Base-by-base conservation (phyloP, 2,113 vertebrate species). In the Oxygymnocypris stewartii region DNA sequence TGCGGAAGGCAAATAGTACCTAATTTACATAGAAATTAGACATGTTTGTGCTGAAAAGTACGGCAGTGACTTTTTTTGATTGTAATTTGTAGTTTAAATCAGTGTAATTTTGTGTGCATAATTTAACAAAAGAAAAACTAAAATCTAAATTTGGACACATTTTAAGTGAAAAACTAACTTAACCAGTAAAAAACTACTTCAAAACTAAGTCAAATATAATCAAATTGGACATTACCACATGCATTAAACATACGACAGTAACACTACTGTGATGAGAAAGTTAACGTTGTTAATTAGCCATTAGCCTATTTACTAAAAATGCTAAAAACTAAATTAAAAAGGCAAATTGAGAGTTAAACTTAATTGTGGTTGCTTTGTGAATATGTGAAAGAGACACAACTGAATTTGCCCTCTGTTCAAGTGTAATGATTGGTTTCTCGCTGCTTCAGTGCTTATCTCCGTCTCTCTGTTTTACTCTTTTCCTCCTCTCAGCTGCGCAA, bases 351-450 rank as follows among this genome's bases (percentile, higher is more conserved):
- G 74, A 35, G 61, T 61, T 65, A 51, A 49, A 44, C 44, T n/a
- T 54, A 51, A 51, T 6, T 16, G 14, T 51, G 14, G 49, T 51
- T 16, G 14, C 49, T 16, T 31, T 54, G 76, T 54, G 47, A 78
- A 78, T 20, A 47, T n/a, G 42, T 1, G 14, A 74, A 42, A 51
- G 16, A 54, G 73, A 76, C 73, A 51, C 13, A 47, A 76, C 73
- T 35, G 76, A 78, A 78, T 78, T 54, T 1, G 16, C 49, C 74
- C 44, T 40, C n/a, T 23, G 93, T 95, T 95, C 95, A 94, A 95
- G 94, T 95, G 93, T 93, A 93, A 94, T 94, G 93, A 95, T 94
- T 96, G 94, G 95, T 95, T 96, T 95, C 94, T 94, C 28, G 91
- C 91, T 93, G 92, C 88, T 93, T 93, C 95, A 94, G 95, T 93